Conservation (phyloP, 2,888 invertebrate species). For the Macrosoma leucophasiata region DNA sequence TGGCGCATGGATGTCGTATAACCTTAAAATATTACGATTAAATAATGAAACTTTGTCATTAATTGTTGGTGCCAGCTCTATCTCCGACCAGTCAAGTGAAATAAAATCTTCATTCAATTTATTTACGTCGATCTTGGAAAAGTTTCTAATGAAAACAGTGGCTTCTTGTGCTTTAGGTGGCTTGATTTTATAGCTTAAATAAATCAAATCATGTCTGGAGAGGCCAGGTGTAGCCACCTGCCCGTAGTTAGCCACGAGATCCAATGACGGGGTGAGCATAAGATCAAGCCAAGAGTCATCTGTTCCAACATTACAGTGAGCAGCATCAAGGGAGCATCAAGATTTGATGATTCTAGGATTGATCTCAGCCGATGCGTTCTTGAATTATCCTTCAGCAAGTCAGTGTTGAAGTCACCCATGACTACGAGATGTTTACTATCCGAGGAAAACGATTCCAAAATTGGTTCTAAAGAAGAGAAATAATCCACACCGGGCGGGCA, state of each 20-base stretch:
- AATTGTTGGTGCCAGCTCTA: not conserved
- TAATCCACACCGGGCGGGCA: conserved; percentile 18
- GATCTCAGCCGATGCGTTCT: too few species aligned
- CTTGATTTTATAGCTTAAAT: too few species aligned
- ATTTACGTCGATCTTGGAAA: not conserved
- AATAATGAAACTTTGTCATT: not conserved
- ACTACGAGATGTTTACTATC: conserved; percentile 17
- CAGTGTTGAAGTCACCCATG: conserved; percentile 20
- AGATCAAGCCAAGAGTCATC: too few species aligned
- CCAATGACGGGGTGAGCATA: too few species aligned
- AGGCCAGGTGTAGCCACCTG: too few species aligned
- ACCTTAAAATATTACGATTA: not conserved
- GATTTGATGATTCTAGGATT: too few species aligned
- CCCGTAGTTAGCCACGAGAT: too few species aligned
- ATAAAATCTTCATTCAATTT: not conserved
- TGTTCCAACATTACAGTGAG: too few species aligned
- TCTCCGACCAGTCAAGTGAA: not conserved
- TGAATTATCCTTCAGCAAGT: too few species aligned
- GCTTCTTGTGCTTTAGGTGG: not conserved
- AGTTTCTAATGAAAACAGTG: not conserved
- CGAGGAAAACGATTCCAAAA: conserved; percentile 11
- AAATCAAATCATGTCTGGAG: too few species aligned
- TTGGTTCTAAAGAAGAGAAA: conserved; percentile 11
- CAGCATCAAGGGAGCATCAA: too few species aligned
- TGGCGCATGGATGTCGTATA: conserved; percentile 2